Evolutionary conservation across 1,140 invertebrate genomes (phyloP).

Genomic region (Panulirus ornatus): DNA sequence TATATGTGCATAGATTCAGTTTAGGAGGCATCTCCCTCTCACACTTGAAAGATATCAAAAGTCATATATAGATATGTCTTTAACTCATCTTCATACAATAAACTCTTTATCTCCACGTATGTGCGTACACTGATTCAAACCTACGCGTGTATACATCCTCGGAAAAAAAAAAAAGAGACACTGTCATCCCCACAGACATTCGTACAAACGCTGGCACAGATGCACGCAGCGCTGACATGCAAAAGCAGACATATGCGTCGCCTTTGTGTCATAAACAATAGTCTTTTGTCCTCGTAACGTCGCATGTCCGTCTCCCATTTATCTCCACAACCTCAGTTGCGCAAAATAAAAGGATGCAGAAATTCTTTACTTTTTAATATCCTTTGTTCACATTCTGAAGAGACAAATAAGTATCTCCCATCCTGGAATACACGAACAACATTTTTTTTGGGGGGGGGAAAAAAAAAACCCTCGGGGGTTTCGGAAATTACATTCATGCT

Average conservation of each 20-base stretch:
- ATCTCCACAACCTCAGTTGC: conserved; percentile 21
- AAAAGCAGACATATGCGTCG: conserved; percentile 4
- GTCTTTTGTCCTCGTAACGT: background rate
- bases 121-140: background rate
- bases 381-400: conserved; percentile 10
- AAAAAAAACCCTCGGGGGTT: too few relatives aligned
- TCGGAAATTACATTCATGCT: too few relatives aligned
- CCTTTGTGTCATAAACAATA: conserved; percentile 21
- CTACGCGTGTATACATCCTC: too few relatives aligned
- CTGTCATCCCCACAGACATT: background rate
- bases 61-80: too few relatives aligned
- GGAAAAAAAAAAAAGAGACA: too few relatives aligned
- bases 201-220: background rate
- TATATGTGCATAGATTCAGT: too few relatives aligned
- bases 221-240: background rate
- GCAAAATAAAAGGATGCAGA: conserved; percentile 47
- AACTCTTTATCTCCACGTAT: too few relatives aligned
- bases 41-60: too few relatives aligned
- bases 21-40: too few relatives aligned
- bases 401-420: background rate
- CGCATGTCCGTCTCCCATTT: conserved; percentile 18
- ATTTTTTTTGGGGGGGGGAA: too few relatives aligned
- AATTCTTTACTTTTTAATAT: conserved; percentile 17
- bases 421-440: background rate
- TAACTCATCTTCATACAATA: too few relatives aligned